These are phyloP conservation scores for Pelecanus crispus DNA, from an alignment of 2,113 vertebrate species.

Conservation along the genomic window DNA sequence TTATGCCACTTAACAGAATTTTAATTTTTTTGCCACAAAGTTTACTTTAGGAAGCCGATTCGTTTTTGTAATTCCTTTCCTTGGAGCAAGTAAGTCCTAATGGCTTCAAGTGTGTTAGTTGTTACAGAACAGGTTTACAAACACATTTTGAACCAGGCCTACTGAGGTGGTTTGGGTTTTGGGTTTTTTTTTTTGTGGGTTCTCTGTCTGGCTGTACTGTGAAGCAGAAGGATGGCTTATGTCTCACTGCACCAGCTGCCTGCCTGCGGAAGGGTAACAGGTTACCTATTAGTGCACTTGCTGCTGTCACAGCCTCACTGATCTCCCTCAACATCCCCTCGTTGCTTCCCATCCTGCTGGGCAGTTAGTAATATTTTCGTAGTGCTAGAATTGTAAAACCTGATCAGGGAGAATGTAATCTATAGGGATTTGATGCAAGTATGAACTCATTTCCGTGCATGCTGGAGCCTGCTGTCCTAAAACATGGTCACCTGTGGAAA, in stretches of 20 bases:
- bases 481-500: neutral
- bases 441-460: neutral
- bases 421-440: neutral
- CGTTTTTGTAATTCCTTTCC: neutral
- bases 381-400: neutral
- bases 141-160: neutral
- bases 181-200: neutral
- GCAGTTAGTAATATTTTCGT: neutral
- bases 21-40: neutral
- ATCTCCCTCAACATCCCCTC: neutral
- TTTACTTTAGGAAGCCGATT: neutral
- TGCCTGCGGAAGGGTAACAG: neutral
- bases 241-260: neutral
- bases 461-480: neutral
- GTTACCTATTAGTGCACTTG: neutral
- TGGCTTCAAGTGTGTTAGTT: neutral
- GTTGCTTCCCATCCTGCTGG: neutral
- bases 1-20: neutral
- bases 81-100: neutral
- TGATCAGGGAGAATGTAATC: neutral
- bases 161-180: neutral
- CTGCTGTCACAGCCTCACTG: neutral
- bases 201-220: neutral
- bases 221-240: neutral
- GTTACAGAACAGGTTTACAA: neutral